Conservation (phyloP, 1,140 invertebrate species). For the Diorhabda elongata region DNA sequence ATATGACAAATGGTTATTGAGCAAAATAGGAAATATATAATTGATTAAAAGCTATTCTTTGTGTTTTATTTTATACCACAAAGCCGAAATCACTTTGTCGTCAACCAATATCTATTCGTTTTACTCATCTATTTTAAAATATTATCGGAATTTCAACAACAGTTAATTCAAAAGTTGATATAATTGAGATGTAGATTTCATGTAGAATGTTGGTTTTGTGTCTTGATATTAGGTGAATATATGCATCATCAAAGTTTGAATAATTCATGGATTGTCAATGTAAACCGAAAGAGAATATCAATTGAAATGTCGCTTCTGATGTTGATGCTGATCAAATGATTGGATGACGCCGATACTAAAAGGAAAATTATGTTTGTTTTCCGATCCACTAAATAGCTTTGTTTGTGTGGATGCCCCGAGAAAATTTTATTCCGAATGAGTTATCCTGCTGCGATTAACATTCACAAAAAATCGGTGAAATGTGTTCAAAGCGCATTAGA, state of each 20-base stretch:
- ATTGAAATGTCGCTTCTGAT: neutral
- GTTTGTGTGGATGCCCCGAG: neutral
- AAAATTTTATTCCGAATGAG: neutral
- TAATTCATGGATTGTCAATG: constrained; percentile 1
- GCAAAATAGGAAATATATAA: too few species aligned
- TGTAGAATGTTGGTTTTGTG: neutral
- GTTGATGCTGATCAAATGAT: neutral
- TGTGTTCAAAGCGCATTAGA: neutral
- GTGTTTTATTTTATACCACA: too few species aligned
- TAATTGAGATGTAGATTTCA: neutral
- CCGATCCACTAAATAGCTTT: neutral
- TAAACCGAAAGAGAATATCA: neutral
- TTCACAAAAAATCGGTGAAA: neutral
- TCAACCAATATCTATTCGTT: too few species aligned
- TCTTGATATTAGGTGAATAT: neutral
- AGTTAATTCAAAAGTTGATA: too few species aligned
- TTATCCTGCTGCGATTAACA: neutral
- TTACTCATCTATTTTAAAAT: too few species aligned
- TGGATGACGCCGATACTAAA: neutral
- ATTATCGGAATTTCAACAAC: too few species aligned
- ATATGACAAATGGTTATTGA: too few species aligned
- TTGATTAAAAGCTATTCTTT: too few species aligned
- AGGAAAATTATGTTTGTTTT: constrained; percentile 3
- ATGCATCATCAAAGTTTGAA: neutral
- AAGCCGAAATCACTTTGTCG: too few species aligned